Percentiles rank a stretch among this genome's conserved stretches.
Conservation (phyloP, 2,888 invertebrate genomes). For the Silvanus unidentatus region DNA sequence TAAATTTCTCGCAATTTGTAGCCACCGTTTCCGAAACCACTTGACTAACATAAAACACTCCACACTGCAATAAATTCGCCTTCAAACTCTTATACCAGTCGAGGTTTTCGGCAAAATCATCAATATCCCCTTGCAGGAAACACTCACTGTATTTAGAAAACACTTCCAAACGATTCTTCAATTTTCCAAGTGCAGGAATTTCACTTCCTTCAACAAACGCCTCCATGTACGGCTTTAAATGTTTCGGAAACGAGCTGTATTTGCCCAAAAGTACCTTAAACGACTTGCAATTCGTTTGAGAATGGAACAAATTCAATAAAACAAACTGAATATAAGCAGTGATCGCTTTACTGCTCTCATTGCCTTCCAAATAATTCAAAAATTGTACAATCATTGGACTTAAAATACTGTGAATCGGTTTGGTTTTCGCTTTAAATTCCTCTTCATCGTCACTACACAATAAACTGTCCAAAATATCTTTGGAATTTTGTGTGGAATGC, state of each 20-base stretch:
- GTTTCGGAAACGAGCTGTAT: slow-evolving; percentile 44
- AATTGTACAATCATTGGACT: slow-evolving; percentile 43
- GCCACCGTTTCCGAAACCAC: slow-evolving; percentile 15
- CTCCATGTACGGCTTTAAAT: slow-evolving; percentile 46
- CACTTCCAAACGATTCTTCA: slow-evolving; percentile 13
- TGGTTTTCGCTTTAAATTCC: slow-evolving; percentile 2
- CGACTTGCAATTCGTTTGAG: slow-evolving; percentile 51
- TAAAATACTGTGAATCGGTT: slow-evolving; percentile 15
- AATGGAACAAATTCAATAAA: slow-evolving; percentile 54
- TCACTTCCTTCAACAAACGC: slow-evolving; percentile 48
- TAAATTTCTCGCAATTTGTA: slow-evolving; percentile 24
- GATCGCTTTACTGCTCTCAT: slow-evolving; percentile 27
- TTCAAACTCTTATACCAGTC: slow-evolving; percentile 23
- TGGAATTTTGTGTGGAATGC: slow-evolving; percentile 10
- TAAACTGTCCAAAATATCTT: slow-evolving; percentile 10
- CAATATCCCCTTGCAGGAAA: slow-evolving; percentile 26
- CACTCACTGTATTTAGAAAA: slow-evolving; percentile 25
- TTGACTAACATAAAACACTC: slow-evolving; percentile 20
- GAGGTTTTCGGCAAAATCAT: slow-evolving; percentile 18
- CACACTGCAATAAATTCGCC: slow-evolving; percentile 28
- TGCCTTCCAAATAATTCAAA: slow-evolving; percentile 34
- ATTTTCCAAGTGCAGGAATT: neutral
- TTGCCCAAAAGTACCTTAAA: slow-evolving; percentile 50
- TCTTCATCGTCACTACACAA: slow-evolving; percentile 5
- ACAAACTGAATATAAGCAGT: slow-evolving; percentile 47